Evolutionary conservation across 2,888 invertebrate genomes (phyloP).

Genomic region (Lomographa bimaculata): DNA sequence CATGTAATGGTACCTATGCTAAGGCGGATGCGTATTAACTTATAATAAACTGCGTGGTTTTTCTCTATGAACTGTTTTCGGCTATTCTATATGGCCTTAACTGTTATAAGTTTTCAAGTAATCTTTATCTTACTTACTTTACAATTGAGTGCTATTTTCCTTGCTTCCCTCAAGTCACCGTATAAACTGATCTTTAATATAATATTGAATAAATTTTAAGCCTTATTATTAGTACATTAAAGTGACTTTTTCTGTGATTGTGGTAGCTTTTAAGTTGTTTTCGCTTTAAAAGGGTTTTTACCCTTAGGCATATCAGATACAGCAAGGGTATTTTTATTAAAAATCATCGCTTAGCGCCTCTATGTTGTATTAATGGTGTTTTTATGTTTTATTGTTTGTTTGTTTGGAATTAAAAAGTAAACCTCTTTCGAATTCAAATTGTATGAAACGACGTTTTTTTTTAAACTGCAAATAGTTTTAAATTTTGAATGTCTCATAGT

Average conservation of each 20-base stretch:
- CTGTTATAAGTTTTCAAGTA: background rate
- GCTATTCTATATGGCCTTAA: slow-evolving; percentile 38
- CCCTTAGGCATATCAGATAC: slow-evolving; percentile 62
- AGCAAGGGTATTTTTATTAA: slow-evolving; percentile 72
- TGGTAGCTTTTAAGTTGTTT: slow-evolving; percentile 19
- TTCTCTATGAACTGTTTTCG: slow-evolving; percentile 43
- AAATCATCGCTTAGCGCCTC: slow-evolving; percentile 69
- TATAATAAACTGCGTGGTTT: slow-evolving; percentile 75
- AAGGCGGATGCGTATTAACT: slow-evolving; percentile 76
- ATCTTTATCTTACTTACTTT: background rate
- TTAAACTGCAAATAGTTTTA: no score
- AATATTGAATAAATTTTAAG: slow-evolving; percentile 1
- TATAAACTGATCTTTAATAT: no score
- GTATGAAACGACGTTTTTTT: no score
- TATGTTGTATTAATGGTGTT: slow-evolving; percentile 44
- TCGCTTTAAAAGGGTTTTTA: slow-evolving; percentile 31
- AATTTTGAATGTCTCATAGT: no score
- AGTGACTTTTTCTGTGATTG: slow-evolving; percentile 1
- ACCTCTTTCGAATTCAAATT: no score
- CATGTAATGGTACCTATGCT: no score
- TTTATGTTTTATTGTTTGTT: slow-evolving; percentile 54
- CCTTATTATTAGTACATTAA: background rate
- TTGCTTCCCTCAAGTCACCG: background rate
- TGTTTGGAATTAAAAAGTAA: slow-evolving; percentile 36
- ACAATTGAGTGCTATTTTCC: background rate